Evolutionary conservation across 2,888 invertebrate genomes (phyloP), one percentile per base, ranked within the genome.

Genomic region (Diarsia rubi): DNA sequence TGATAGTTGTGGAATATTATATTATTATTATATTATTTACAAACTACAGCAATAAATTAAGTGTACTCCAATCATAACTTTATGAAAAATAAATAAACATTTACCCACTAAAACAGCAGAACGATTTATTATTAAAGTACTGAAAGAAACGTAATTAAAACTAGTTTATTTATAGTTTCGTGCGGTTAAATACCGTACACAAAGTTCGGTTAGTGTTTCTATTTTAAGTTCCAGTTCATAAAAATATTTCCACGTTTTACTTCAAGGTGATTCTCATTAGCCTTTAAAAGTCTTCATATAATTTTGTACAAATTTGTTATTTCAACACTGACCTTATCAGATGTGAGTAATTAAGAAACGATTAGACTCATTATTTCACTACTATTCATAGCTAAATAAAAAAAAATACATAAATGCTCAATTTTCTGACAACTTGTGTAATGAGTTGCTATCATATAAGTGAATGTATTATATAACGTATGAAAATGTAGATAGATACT

Each of bases 161-260:
- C 59, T 37, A 49, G 19, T 71, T 68, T 75, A 79, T 80, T 80
- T 49, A 79, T 69, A 65, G 31, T 49, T n/a, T 49, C 70, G 73
- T 83, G 68, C 64, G 31, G 68, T 69, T 65, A 49, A 65, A 62
- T 49, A 52, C 54, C 11, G 54, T 60, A 16, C 65, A 60, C 83
- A 69, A 27, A 67, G 31, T 59, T 54, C 45, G 64, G 16, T 83
- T 19, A 47, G 67, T 54, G 67, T 54, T 60, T 44, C 70, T 82
- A 78, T 80, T 68, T 83, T 64, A 45, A 72, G 54, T 1, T 64
- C 47, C 14, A 68, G 37, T 59, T 72, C 42, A 66, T 83, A 21
- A 59, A 82, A 83, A 79, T 54, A 79, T 54, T 67, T 83, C n/a
- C 45, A 83, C 31, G 57, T 66, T 62, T 69, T 66, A 19, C 37